Evolutionary conservation across 2,888 invertebrate species (phyloP), one percentile per base, ranked within the genome.

Genomic region (Ornithoptera priamus): DNA sequence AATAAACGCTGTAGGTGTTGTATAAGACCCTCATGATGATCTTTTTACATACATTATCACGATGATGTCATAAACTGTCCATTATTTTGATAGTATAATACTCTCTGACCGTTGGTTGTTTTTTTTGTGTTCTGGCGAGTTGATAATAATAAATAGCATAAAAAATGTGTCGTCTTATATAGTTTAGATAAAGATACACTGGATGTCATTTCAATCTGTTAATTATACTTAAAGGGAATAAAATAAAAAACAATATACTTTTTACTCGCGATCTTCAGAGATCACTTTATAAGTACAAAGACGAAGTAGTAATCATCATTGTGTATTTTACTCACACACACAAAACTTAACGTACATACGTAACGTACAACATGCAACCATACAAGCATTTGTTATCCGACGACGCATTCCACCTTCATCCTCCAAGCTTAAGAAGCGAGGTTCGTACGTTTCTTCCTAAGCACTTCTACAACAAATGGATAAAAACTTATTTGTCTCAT

Each of bases 401-500:
- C n/a, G 6, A 53, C 53, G 4, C 53, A 53, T n/a, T 46, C 46
- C 46, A 10, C 39, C 10, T 46, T 15, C 46, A 2, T 46, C 46
- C n/a, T 53, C 22, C 36, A 60, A 58, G 22, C 57, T 22, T 58
- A 22, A 36, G 60, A 42, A 61, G 42, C 61, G 39, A 42, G n/a
- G 36, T 61, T 42, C 42, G 8, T 61, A 61, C 20, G n/a, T 61
- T 61, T 61, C 39, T 20, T 61, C 7, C n/a, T 53, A n/a, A 61
- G 42, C 39, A 12, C 5, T 36, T 15, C 61, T 18, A 20, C 61
- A 42, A 42, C 42, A 65, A 65, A 20, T 20, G 18, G 12, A 3
- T 22, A 65, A 65, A 65, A 62, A 68, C 58, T 17, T 62, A 30
- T 56, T 57, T 50, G 20, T 12, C 17, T 50, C 58, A 20, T 50